Evolutionary conservation across 2,797 vertebrate species (phyloP), one percentile per base, ranked within the genome.

Genomic region (Melanotaenia boesemani): DNA sequence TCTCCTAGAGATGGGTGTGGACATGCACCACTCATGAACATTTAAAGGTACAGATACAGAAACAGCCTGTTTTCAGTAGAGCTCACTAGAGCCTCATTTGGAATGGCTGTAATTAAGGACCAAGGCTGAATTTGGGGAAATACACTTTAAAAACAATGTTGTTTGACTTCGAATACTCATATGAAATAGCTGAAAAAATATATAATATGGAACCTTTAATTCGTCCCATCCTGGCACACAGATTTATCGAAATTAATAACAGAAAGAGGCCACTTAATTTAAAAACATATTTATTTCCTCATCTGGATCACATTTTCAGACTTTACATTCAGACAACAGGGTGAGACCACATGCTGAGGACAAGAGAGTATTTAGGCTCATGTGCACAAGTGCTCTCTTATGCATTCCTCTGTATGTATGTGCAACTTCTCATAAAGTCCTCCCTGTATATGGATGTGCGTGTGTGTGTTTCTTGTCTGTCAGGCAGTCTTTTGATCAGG

Each of bases 261-360:
- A 78, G 37, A 74, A 65, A 61, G 32, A 82, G 28, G 57, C 58
- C 22, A 26, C 26, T 2, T 89, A 36, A 28, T 80, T 91, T 82
- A 93, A 91, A 93, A 93, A 92, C 62, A 1, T 82, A 68, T 93
- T 93, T 92, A 90, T 92, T 92, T 87, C 30, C 84, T 85, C 81
- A 70, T 74, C 77, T 44, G 32, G 71, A 79, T 86, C 63, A 46
- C 66, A 65, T 86, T 90, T 87, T 88, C 74, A 80, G 77, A 87
- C 85, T 85, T 90, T 91, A 91, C 92, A 92, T 92, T 93, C 92
- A 88, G 77, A 92, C 85, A 84, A 91, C 80, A 83, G 72, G 79
- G 83, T 83, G 88, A 89, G 82, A 86, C 84, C 90, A 91, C 89
- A 91, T 90, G 91, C 90, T 87, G 89, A 86, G 86, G 87, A 87